Percentiles rank a stretch among this genome's conserved stretches.
phyloP scores from a whole-genome alignment of 2,888 invertebrate genomes.

The Euplagia quadripunctaria region DNA sequence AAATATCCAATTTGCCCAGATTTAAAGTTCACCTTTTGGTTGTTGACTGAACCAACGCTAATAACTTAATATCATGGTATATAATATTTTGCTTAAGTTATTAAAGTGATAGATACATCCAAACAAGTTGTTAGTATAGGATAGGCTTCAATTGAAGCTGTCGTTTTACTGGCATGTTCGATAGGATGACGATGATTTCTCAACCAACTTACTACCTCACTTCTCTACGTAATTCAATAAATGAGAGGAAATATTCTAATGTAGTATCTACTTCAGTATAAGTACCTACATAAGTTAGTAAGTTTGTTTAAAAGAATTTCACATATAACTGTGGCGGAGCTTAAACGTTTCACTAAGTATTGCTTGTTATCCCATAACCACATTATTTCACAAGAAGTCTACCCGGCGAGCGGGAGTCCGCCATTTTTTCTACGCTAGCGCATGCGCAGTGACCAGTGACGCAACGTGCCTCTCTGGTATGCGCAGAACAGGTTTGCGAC shows the following conservation, averaged over 20 bases:
- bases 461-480: slow-evolving; percentile 49
- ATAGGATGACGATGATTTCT: too few relatives aligned
- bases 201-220: too few relatives aligned
- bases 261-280: background rate
- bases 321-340: background rate
- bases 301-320: background rate
- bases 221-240: background rate
- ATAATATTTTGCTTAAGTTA: too few relatives aligned
- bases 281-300: background rate
- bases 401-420: slow-evolving; percentile 30
- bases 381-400: slow-evolving; percentile 18
- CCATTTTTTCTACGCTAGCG: slow-evolving; percentile 47
- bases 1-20: too few relatives aligned
- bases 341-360: slow-evolving; percentile 12
- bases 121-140: too few relatives aligned
- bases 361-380: slow-evolving; percentile 9
- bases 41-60: too few relatives aligned
- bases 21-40: too few relatives aligned
- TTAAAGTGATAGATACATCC: too few relatives aligned
- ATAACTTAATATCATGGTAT: too few relatives aligned
- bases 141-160: too few relatives aligned
- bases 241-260: background rate
- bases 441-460: slow-evolving; percentile 55
- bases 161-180: too few relatives aligned
- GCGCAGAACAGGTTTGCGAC: slow-evolving; percentile 51